Evolutionary conservation across 2,888 invertebrate species (phyloP), one percentile per base, ranked within the genome.

Genomic region (Tortrix viridana): DNA sequence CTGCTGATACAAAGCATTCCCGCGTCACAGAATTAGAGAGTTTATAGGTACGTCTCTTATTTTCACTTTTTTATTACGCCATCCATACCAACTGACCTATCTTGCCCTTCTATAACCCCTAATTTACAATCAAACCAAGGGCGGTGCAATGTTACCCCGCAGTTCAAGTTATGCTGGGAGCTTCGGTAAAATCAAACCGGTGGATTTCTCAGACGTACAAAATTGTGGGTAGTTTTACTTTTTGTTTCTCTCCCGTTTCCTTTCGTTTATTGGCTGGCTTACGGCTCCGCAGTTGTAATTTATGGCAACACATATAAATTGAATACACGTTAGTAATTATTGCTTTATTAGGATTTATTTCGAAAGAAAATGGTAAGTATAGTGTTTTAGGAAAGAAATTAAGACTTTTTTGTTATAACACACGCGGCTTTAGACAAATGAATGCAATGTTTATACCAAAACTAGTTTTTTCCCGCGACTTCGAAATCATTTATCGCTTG

Each of bases 261-360:
- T 41, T 54, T 74, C 82, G 82, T 84, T 86, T 86, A 88, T 88
- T 86, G 84, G 84, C 76, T 79, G 81, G 83, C 79, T 86, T 84
- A 81, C 76, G 76, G 74, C 70, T 88, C 86, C n/a, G n/a, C 86
- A 87, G 84, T 77, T 72, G 70, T 47, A 57, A 57, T 47, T 57
- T 55, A 55, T 55, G 19, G 19, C 22, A 6, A 55, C 22, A 20
- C 44, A 19, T 44, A 44, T 55, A 26, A 26, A 44, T 44, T 44
- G 18, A 55, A 41, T 53, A 38, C 37, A 7, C 4, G 37, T 19
- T 52, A 19, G 32, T 52, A 52, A 52, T 52, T 38, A 18, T 52
- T 52, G 9, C 9, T 22, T 26, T 37, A 1, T 19, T 37, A 22
- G 20, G 37, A 37, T 37, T 50, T 37, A 44, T 50, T 32, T 19